These are phyloP conservation scores for Solenopsis invicta DNA, from an alignment of 1,140 invertebrate species.

Conservation along the genomic window DNA sequence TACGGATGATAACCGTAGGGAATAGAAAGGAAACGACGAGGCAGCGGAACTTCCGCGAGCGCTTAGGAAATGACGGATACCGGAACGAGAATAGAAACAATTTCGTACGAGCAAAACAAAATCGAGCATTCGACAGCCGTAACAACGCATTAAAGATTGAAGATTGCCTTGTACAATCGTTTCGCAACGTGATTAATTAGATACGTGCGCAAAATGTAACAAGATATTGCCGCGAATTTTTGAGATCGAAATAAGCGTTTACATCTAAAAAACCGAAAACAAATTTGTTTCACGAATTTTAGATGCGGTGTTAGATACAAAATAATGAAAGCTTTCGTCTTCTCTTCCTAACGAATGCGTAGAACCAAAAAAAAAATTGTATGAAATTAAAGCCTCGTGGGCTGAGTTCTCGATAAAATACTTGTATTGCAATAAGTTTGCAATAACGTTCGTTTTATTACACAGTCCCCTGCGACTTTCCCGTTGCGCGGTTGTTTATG, in stretches of 20 bases:
- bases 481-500: slow-evolving; percentile 19
- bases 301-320: slow-evolving; percentile 3
- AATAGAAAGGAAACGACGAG: slow-evolving; percentile 39
- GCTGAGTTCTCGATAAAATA: neutral
- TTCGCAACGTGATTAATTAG: slow-evolving; percentile 19
- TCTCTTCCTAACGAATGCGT: neutral
- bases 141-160: slow-evolving; percentile 15
- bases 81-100: slow-evolving; percentile 30
- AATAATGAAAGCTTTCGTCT: slow-evolving; percentile 6
- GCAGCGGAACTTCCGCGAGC: slow-evolving; percentile 37
- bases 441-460: neutral
- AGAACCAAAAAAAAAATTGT: neutral
- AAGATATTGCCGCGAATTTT: slow-evolving; percentile 1
- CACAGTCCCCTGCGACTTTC: neutral
- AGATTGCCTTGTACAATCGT: neutral
- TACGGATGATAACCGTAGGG: neutral
- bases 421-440: neutral
- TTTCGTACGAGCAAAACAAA: neutral
- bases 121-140: neutral
- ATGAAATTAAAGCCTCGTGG: neutral
- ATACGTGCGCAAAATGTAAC: neutral
- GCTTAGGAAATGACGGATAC: slow-evolving; percentile 7
- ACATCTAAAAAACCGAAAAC: slow-evolving; percentile 7
- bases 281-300: slow-evolving; percentile 10
- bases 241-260: slow-evolving; percentile 32